A percentile compares a stretch with the other conserved stretches of the same genome.
These are phyloP conservation scores for Dallia pectoralis DNA, from an alignment of 2,797 vertebrate genomes.

Conservation along the genomic window DNA sequence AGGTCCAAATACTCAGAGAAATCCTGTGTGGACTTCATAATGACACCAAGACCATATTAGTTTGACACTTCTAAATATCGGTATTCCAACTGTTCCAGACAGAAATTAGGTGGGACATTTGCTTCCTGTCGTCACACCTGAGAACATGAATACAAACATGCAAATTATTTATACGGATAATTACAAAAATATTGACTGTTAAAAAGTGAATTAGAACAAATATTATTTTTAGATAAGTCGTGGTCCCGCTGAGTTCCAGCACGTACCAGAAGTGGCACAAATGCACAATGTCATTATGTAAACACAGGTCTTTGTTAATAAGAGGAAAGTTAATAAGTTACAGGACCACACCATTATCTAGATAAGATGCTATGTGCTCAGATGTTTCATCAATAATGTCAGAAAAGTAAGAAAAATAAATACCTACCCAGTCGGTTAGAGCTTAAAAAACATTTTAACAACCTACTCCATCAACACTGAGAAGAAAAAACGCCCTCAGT, in stretches of 20 bases:
- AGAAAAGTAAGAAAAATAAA: neutral
- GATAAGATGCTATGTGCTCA: neutral
- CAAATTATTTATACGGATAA: neutral
- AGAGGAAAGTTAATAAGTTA: conserved; percentile 1
- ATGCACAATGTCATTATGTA: neutral
- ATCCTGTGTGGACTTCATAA: conserved; percentile 39
- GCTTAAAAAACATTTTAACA: neutral
- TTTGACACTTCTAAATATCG: neutral
- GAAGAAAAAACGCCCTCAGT: neutral
- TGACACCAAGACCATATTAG: neutral
- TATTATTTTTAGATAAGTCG: neutral
- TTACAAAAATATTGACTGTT: neutral
- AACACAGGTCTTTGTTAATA: conserved; percentile 4
- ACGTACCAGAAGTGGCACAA: conserved; percentile 1
- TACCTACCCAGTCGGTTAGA: neutral
- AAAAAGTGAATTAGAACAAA: neutral
- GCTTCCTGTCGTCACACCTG: neutral
- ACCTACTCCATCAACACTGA: neutral
- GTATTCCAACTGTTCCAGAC: neutral
- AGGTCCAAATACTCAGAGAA: conserved; percentile 42
- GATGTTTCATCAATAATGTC: neutral
- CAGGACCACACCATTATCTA: neutral
- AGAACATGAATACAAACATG: neutral
- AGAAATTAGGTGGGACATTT: neutral
- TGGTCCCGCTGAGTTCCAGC: neutral